Conservation (phyloP, 1,140 invertebrate genomes). For the Palaemon carinicauda region DNA sequence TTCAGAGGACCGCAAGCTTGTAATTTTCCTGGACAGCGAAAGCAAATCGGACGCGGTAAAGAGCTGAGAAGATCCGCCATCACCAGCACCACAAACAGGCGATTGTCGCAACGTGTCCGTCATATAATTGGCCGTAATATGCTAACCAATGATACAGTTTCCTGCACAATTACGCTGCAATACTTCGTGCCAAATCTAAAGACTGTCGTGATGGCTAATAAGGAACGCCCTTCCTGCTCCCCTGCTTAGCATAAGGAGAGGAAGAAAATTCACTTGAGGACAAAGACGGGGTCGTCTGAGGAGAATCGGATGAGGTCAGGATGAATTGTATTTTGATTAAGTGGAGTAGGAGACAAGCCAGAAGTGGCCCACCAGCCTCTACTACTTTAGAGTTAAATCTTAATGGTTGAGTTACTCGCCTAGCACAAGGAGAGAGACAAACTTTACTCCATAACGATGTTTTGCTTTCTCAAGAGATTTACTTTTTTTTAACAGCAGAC, state of each 20-base stretch:
- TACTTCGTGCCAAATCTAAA: neutral
- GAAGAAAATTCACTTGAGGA: neutral
- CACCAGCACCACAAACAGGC: slow-evolving; percentile 38
- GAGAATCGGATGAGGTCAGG: neutral
- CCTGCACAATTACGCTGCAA: neutral
- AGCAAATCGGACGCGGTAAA: slow-evolving; percentile 34
- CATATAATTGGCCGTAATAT: neutral
- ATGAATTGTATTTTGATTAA: slow-evolving; percentile 52
- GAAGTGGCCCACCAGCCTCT: slow-evolving; percentile 23
- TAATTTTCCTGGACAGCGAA: too few species aligned
- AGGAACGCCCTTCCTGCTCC: neutral
- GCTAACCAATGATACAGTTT: neutral
- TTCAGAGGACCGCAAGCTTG: neutral
- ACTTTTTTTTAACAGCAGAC: too few species aligned
- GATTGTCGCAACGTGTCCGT: slow-evolving; percentile 13
- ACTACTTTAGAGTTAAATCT: slow-evolving; percentile 27
- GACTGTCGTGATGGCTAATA: neutral
- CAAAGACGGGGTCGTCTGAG: neutral
- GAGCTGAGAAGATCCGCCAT: slow-evolving; percentile 42
- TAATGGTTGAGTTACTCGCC: slow-evolving; percentile 7
- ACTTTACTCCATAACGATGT: too few species aligned
- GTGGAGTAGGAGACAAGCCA: slow-evolving; percentile 42
- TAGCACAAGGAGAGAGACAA: neutral
- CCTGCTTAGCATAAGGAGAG: neutral
- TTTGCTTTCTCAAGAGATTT: too few species aligned